These are phyloP conservation scores for Nemotelus pantherinus DNA, from an alignment of 2,888 invertebrate genomes.

Conservation along the genomic window DNA sequence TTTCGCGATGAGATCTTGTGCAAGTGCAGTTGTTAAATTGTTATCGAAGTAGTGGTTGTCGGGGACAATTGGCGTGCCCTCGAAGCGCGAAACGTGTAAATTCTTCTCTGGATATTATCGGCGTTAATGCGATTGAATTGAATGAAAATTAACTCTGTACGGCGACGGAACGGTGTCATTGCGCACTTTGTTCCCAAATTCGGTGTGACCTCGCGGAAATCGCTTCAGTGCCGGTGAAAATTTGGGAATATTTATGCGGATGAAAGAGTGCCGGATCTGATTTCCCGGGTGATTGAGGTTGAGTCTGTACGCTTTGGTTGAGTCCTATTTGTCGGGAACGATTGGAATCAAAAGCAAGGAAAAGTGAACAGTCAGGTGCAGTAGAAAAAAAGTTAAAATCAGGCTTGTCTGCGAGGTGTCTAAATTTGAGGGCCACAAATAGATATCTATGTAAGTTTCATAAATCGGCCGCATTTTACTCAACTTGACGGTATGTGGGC, in stretches of 20 bases:
- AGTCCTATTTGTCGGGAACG: too few species aligned
- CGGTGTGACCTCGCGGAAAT: background rate
- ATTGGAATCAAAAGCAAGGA: too few species aligned
- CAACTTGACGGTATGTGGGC: too few species aligned
- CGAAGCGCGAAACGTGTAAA: background rate
- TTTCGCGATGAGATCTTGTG: slow-evolving; percentile 1
- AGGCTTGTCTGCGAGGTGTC: too few species aligned
- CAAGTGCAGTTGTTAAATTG: background rate
- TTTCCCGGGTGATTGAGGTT: too few species aligned
- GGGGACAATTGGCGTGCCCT: background rate
- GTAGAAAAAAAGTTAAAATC: too few species aligned
- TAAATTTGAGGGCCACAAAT: too few species aligned
- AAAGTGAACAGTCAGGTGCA: too few species aligned
- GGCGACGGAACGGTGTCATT: background rate
- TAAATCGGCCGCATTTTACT: too few species aligned
- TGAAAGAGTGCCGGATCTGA: background rate
- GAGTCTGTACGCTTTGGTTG: too few species aligned
- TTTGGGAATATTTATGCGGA: background rate
- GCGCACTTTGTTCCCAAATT: slow-evolving; percentile 14
- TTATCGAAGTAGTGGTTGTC: background rate
- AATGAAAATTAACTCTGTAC: slow-evolving; percentile 3
- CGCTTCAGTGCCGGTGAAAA: too few species aligned
- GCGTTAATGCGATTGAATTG: background rate
- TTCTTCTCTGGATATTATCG: background rate
- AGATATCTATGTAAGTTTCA: too few species aligned